Evolutionary conservation across 2,113 vertebrate genomes (phyloP).

Genomic region (Orthonyx spaldingii): DNA sequence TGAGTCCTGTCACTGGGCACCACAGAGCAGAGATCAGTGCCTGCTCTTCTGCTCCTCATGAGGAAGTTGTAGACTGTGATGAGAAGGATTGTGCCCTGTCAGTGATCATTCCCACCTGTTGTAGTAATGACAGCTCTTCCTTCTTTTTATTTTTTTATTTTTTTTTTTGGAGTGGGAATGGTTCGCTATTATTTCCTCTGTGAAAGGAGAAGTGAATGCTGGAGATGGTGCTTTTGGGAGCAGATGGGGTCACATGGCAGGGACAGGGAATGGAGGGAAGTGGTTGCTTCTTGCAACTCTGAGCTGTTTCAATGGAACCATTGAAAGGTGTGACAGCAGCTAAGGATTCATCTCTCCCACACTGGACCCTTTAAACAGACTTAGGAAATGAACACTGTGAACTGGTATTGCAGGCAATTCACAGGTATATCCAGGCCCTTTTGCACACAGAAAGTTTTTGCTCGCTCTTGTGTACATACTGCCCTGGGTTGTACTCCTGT

Average conservation of each 20-base stretch:
- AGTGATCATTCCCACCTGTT: neutral
- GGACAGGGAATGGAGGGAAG: neutral
- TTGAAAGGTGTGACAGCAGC: neutral
- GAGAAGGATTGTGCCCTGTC: neutral
- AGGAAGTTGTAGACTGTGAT: fast-evolving
- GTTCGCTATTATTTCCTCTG: neutral
- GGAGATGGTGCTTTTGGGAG: neutral
- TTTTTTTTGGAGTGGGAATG: neutral
- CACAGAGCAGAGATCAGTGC: neutral
- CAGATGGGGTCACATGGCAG: neutral
- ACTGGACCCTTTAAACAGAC: neutral
- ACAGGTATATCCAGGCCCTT: neutral
- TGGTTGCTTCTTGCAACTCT: fast-evolving
- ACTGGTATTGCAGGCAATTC: neutral
- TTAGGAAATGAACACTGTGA: neutral
- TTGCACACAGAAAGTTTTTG: neutral
- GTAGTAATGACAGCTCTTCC: neutral
- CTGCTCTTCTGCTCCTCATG: neutral
- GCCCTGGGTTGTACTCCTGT: neutral
- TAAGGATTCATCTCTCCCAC: neutral
- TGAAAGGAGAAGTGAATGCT: neutral
- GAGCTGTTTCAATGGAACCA: neutral
- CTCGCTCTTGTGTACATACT: neutral
- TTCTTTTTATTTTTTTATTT: neutral
- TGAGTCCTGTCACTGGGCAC: neutral